These are phyloP conservation scores for Drosophila vallismaia DNA, from an alignment of 2,888 invertebrate species.

Conservation along the genomic window DNA sequence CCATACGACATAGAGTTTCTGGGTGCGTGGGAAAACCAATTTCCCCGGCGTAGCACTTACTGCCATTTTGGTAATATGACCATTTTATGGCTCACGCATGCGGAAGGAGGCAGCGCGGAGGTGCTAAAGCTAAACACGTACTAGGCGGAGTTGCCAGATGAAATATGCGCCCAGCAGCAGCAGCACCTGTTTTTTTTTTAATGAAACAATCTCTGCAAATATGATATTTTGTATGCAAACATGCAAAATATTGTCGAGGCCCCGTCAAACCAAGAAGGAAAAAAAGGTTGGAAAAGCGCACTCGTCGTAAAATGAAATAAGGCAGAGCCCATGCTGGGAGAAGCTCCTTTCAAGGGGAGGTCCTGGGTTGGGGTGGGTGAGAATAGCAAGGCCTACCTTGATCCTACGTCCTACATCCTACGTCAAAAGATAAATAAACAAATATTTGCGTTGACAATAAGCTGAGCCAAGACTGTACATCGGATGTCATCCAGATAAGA, in stretches of 20 bases:
- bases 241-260: constrained; percentile 71
- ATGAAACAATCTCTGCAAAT: constrained; percentile 79
- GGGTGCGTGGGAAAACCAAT: constrained; percentile 74
- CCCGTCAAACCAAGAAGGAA: neutral
- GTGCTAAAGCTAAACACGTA: constrained; percentile 78
- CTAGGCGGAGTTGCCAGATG: constrained; percentile 52
- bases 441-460: constrained; percentile 75
- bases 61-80: constrained; percentile 66
- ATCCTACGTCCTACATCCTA: constrained; percentile 61
- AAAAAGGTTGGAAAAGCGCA: constrained; percentile 40
- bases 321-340: constrained; percentile 36
- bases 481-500: neutral
- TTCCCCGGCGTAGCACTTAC: constrained; percentile 62
- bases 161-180: constrained; percentile 48
- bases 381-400: constrained; percentile 29
- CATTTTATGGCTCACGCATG: constrained; percentile 74
- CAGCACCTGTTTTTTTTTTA: constrained; percentile 67
- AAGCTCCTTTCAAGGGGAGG: neutral
- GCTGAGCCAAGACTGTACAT: constrained; percentile 36
- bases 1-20: constrained; percentile 13
- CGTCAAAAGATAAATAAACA: constrained; percentile 71
- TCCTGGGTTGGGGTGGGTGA: neutral
- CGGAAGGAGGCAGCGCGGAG: constrained; percentile 51
- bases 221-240: constrained; percentile 80
- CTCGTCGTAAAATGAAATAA: constrained; percentile 72